phyloP scores from a whole-genome alignment of 2,113 vertebrate genomes.

The Halichoeres trimaculatus region DNA sequence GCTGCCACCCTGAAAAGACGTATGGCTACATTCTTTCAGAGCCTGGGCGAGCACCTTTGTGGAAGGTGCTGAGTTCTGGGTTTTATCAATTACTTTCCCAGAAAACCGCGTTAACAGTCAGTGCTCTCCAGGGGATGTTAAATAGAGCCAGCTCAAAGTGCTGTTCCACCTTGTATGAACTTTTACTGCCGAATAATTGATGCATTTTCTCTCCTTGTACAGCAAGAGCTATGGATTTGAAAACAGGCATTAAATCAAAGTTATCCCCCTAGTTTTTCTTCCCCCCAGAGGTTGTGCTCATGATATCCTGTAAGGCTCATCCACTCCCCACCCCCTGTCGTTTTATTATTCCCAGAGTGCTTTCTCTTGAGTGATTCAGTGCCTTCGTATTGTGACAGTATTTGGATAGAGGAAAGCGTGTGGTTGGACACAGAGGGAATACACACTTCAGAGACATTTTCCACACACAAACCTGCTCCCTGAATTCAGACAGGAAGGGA shows the following conservation, averaged over 20 bases:
- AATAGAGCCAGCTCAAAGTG: constrained; percentile 26
- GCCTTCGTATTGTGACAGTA: constrained; percentile 36
- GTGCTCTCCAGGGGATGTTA: constrained; percentile 21
- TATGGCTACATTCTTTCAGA: constrained; percentile 25
- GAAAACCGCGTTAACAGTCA: constrained; percentile 19
- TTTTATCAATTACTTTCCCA: constrained; percentile 50
- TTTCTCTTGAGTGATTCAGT: constrained; percentile 54
- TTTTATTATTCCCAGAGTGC: constrained; percentile 36
- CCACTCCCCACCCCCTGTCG: constrained; percentile 32
- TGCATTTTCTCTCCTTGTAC: constrained; percentile 13
- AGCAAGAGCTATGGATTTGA: constrained; percentile 22
- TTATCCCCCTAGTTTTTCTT: constrained; percentile 20
- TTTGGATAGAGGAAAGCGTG: constrained; percentile 35
- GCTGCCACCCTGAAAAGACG: constrained; percentile 26
- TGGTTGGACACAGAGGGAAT: constrained; percentile 5
- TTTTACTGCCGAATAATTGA: constrained; percentile 50
- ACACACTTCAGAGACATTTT: neutral
- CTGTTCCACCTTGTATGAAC: constrained; percentile 33
- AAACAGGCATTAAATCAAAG: constrained; percentile 57
- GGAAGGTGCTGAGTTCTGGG: constrained; percentile 37
- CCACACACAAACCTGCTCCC: constrained; percentile 26
- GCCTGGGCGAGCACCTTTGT: constrained; percentile 24
- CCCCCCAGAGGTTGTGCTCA: constrained; percentile 3
- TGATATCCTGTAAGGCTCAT: constrained; percentile 35
- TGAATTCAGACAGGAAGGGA: neutral